Base-by-base conservation (phyloP, 2,797 vertebrate genomes). In the Hephaestus fuliginosus region DNA sequence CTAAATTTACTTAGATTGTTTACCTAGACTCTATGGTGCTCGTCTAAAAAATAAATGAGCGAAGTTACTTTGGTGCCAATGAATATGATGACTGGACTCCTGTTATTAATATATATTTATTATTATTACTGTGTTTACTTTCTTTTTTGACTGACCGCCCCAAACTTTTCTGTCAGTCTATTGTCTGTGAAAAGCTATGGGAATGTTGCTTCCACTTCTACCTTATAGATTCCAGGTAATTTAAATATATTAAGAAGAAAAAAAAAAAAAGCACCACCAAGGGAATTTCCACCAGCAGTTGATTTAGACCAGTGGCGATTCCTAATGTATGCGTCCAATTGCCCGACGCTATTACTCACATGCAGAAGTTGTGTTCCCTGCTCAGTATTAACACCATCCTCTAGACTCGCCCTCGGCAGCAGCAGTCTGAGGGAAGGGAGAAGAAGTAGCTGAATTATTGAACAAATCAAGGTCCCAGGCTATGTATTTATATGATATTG, bases 361-460 rank as follows among this genome's bases (percentile, higher is more conserved):
- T 71, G 22, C 70, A 74, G 81, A 74, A 73, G 65, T 56, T 67
- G 62, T 69, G 41, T 76, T 81, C 74, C 46, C 33, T 20, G 8
- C 67, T 80, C 77, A 63, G 80, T 58, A 74, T 73, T 71, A 81
- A 84, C 81, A 75, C 58, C 81, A 25, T 85, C 85, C 72, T 84
- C 58, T 70, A 82, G 84, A 81, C 77, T 80, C 48, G 78, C 78
- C 84, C 73, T 78, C 1, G 57, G 81, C 82, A 63, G 70, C 71
- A 43, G 65, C 62, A 58, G 60, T 61, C 65, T 58, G 58, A 64
- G 43, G 20, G 8, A 49, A 41, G 55, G 51, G 69, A 76, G 76
- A 80, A 66, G 49, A 72, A 36, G 73, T 74, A 25, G 12, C 39
- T 93, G 87, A 91, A 91, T 93, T 88, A 91, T 91, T 91, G 76